Conservation (phyloP, 1,140 invertebrate species). For the Brachionus calyciflorus region DNA sequence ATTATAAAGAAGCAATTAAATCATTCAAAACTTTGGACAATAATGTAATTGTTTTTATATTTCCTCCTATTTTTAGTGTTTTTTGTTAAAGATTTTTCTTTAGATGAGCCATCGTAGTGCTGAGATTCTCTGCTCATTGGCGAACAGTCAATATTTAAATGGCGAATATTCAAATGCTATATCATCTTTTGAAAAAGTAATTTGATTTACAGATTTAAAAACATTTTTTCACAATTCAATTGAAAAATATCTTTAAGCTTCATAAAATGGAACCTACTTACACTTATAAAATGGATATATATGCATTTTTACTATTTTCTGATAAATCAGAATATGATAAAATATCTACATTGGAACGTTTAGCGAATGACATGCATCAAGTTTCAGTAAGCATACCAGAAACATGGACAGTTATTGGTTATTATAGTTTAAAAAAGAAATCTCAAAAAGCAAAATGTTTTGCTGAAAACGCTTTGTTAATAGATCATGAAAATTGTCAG, state of each 20-base stretch:
- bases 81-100: not conserved
- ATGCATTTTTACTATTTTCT: slow-evolving; percentile 23
- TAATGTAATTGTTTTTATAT: not conserved
- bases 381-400: slow-evolving; percentile 43
- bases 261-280: slow-evolving; percentile 31
- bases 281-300: slow-evolving; percentile 41
- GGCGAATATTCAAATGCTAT: slow-evolving; percentile 42
- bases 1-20: slow-evolving; percentile 42
- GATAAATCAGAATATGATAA: slow-evolving; percentile 44
- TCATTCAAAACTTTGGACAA: slow-evolving; percentile 11
- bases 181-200: slow-evolving; percentile 36
- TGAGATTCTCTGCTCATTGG: slow-evolving; percentile 29
- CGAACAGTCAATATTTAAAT: slow-evolving; percentile 38
- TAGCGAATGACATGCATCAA: slow-evolving; percentile 44
- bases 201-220: not conserved
- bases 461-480: slow-evolving; percentile 40
- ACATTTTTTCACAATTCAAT: not conserved
- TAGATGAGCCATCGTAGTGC: not conserved
- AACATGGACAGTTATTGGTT: slow-evolving; percentile 40
- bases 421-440: slow-evolving; percentile 44
- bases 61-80: not conserved
- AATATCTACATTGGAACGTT: slow-evolving; percentile 9
- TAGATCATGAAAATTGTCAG: slow-evolving; percentile 42
- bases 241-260: slow-evolving; percentile 9
- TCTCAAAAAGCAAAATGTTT: slow-evolving; percentile 46